Base-by-base conservation (phyloP, 2,113 vertebrate species). In the Sorex fumeus region DNA sequence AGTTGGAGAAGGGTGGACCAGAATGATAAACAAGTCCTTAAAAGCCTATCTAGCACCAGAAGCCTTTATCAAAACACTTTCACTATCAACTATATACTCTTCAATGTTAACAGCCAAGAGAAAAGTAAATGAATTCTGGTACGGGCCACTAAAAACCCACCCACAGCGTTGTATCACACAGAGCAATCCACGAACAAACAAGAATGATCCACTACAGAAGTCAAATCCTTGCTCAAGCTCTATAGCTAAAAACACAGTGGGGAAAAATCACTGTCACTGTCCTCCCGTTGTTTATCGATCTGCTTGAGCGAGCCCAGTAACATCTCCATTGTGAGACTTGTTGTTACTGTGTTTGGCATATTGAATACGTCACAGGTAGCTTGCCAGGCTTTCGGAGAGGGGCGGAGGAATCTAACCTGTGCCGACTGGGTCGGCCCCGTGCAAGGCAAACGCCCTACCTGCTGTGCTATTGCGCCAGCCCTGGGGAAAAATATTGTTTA, bases 21-120 rank as follows among this genome's bases (percentile, higher is more conserved):
- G 18, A 36, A 70, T 84, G 66, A 70, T 30, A 60, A 53, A 93
- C 50, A 94, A 70, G 10, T 82, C 11, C 28, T 94, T 77, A 60
- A 88, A 84, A 94, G 32, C 28, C 83, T 87, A 64, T 23, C 25
- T 10, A 71, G 21, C 18, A 47, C 8, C 43, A 87, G 1, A 87
- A 23, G 9, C 36, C 67, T 84, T 60, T 77, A 78, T 50, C 34
- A 86, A 40, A 76, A 69, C 12, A 19, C 43, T 89, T 83, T 77
- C 72, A 87, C 7, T 47, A 36, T 74, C 50, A 53, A 74, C 32
- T 43, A 25, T 53, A 53, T 36, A 76, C 28, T 88, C 75, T 83
- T 90, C n/a, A 34, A 82, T 94, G 32, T 40, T 40, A 89, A 69
- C 47, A 66, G 23, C 53, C 47, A 85, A 93, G 7, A 62, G 4